Evolutionary conservation across 2,113 vertebrate genomes (phyloP).

Genomic region (Ammodytes dubius): DNA sequence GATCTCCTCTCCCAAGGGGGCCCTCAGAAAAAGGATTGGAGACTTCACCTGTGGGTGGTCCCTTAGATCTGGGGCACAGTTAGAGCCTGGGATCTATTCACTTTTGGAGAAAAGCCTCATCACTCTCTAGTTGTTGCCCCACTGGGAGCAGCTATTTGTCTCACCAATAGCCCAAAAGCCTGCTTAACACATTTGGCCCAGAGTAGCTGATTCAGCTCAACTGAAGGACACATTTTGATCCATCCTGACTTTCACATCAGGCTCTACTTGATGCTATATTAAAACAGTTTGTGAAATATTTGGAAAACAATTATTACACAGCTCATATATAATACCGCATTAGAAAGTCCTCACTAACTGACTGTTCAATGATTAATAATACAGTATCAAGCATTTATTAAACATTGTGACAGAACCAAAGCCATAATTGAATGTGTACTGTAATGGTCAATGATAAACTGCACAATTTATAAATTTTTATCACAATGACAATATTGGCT

Average conservation of each 20-base stretch:
- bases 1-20: slow-evolving; percentile 63
- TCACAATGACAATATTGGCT: too few relatives aligned
- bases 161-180: slow-evolving; percentile 68
- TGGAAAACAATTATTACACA: slow-evolving; percentile 21
- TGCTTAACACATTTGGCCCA: slow-evolving; percentile 61
- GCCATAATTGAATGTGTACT: slow-evolving; percentile 24
- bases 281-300: slow-evolving; percentile 31
- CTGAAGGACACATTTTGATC: slow-evolving; percentile 52
- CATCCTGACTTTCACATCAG: slow-evolving; percentile 45
- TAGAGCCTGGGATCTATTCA: slow-evolving; percentile 68
- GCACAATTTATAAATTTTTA: too few relatives aligned
- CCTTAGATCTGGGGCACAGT: slow-evolving; percentile 71
- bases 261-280: slow-evolving; percentile 38
- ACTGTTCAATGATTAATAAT: slow-evolving; percentile 18
- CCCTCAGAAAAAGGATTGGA: slow-evolving; percentile 61
- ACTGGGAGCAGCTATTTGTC: slow-evolving; percentile 75
- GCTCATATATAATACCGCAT: slow-evolving; percentile 8
- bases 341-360: slow-evolving; percentile 26
- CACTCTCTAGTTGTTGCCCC: slow-evolving; percentile 68
- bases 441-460: neutral
- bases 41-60: slow-evolving; percentile 78
- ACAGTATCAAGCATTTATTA: neutral
- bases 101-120: slow-evolving; percentile 74
- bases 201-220: slow-evolving; percentile 72
- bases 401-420: slow-evolving; percentile 33